Conservation (phyloP, 2,888 invertebrate species). For the Dicycla oo region DNA sequence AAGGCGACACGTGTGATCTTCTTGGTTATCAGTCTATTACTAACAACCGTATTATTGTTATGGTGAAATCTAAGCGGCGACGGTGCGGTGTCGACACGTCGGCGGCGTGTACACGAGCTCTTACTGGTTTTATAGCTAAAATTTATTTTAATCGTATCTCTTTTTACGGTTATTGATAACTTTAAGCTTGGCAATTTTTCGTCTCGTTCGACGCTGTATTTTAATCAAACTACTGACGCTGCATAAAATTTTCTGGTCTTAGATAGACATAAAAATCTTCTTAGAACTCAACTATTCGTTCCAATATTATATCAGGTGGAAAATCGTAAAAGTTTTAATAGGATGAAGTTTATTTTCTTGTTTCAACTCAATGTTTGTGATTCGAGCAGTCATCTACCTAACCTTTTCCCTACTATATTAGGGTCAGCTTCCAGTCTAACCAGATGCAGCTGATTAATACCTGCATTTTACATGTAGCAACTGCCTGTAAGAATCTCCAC, state of each 20-base stretch:
- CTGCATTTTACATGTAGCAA: background rate
- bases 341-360: constrained; percentile 3
- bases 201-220: constrained; percentile 15
- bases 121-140: constrained; percentile 9
- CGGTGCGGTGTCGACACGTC: no score
- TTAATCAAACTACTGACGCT: constrained; percentile 36
- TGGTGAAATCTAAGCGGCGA: no score
- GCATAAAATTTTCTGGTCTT: constrained; percentile 39
- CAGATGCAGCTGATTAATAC: background rate
- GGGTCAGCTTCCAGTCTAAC: background rate
- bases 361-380: background rate
- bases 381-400: background rate
- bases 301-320: constrained; percentile 22
- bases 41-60: no score
- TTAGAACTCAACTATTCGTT: constrained; percentile 7
- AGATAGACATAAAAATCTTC: constrained; percentile 14
- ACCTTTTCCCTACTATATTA: background rate
- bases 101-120: no score
- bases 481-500: background rate
- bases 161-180: constrained; percentile 7
- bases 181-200: constrained; percentile 18
- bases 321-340: constrained; percentile 35
- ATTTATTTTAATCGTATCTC: background rate
- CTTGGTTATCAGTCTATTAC: no score
- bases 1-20: no score